Evolutionary conservation across 2,888 invertebrate species (phyloP).

Genomic region (Acanthosepion esculentum): DNA sequence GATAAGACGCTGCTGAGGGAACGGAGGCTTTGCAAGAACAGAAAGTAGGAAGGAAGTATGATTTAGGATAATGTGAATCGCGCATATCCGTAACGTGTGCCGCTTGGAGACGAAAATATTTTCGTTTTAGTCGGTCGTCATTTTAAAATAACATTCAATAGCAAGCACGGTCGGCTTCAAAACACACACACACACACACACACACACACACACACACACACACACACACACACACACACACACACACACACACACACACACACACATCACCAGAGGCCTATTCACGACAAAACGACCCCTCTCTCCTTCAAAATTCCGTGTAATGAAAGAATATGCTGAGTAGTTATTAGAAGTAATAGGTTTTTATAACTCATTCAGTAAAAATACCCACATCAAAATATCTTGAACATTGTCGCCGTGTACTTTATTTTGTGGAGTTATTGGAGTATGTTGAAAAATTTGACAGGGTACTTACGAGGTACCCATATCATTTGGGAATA

Average conservation of each 20-base stretch:
- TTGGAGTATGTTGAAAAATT: too few species aligned
- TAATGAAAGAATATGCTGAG: not conserved
- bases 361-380: not conserved
- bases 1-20: not conserved
- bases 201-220: not conserved
- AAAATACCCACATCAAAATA: not conserved
- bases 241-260: not conserved
- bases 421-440: too few species aligned
- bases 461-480: too few species aligned
- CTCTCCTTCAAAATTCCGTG: not conserved
- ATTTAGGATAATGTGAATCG: not conserved
- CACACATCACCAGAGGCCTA: not conserved
- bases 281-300: not conserved
- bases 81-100: not conserved
- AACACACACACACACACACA: not conserved
- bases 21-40: not conserved
- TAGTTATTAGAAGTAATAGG: not conserved
- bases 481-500: too few species aligned
- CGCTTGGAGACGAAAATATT: conserved; percentile 12
- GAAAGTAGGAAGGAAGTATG: not conserved
- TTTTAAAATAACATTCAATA: not conserved
- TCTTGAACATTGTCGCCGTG: not conserved
- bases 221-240: not conserved
- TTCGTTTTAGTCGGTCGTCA: not conserved
- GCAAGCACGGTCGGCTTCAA: not conserved